These are phyloP conservation scores for Stegodyphus mimosarum DNA, from an alignment of 1,140 invertebrate genomes.

Conservation along the genomic window DNA sequence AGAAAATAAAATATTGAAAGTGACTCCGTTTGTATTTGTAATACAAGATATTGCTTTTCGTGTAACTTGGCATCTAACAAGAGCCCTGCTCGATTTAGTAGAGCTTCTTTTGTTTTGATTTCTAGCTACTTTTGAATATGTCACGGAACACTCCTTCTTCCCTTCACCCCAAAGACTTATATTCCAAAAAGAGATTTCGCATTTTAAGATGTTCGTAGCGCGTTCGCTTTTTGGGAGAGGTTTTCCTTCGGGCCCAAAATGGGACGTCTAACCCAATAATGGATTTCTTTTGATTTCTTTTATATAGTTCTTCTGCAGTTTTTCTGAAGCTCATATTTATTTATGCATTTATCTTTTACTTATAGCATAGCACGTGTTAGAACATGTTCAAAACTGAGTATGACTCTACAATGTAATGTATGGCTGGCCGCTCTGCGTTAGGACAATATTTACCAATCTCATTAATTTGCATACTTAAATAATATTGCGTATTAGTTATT, in stretches of 20 bases:
- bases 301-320: constrained; percentile 28
- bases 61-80: background rate
- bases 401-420: too few relatives aligned
- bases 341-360: constrained; percentile 5
- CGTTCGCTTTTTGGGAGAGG: constrained; percentile 17
- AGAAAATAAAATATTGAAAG: too few relatives aligned
- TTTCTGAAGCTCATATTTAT: constrained; percentile 9
- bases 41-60: too few relatives aligned
- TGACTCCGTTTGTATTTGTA: too few relatives aligned
- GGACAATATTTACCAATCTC: too few relatives aligned
- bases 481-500: too few relatives aligned
- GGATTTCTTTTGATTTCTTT: constrained; percentile 56
- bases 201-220: constrained; percentile 47
- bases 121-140: constrained; percentile 7
- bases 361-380: too few relatives aligned
- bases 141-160: constrained; percentile 25
- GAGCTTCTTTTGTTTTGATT: background rate
- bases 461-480: too few relatives aligned
- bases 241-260: constrained; percentile 24
- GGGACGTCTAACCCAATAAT: constrained; percentile 56
- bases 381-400: too few relatives aligned
- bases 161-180: constrained; percentile 4
- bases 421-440: too few relatives aligned
- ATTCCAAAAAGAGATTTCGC: constrained; percentile 42
- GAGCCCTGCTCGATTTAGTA: background rate